These are phyloP conservation scores for Caenorhabditis sp. DNA, from an alignment of 2,888 invertebrate species.

Conservation along the genomic window DNA sequence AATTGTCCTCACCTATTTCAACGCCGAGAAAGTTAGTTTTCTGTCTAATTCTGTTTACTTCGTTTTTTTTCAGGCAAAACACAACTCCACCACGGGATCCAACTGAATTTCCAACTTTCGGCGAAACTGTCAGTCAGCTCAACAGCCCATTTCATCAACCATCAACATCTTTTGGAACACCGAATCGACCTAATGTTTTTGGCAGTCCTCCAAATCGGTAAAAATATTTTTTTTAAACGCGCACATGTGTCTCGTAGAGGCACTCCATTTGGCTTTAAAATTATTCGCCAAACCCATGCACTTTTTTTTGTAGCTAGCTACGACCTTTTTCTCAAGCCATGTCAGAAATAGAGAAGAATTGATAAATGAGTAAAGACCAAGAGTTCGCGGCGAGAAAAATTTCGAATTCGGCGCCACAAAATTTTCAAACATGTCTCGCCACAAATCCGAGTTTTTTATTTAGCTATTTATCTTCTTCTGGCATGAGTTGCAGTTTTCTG, in stretches of 20 bases:
- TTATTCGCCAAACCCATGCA: too few relatives aligned
- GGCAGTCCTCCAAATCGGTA: conserved; percentile 46
- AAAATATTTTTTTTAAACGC: background rate
- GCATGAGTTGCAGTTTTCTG: too few relatives aligned
- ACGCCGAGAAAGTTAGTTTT: conserved; percentile 38
- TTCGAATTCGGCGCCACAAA: too few relatives aligned
- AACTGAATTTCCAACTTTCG: conserved; percentile 52
- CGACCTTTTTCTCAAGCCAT: too few relatives aligned
- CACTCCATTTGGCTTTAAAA: too few relatives aligned
- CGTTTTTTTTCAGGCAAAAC: conserved; percentile 9
- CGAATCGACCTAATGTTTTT: conserved; percentile 43
- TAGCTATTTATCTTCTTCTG: too few relatives aligned
- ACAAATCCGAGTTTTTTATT: too few relatives aligned
- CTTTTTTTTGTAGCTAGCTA: too few relatives aligned
- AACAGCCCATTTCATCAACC: conserved; percentile 22
- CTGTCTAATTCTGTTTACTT: background rate
- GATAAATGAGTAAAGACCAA: too few relatives aligned
- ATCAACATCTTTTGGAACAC: conserved; percentile 4
- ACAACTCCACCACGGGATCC: conserved; percentile 46
- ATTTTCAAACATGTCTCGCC: too few relatives aligned
- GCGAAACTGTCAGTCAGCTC: conserved; percentile 42
- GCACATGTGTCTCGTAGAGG: background rate
- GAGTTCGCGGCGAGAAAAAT: too few relatives aligned
- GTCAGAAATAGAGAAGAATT: too few relatives aligned
- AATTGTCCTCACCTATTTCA: conserved; percentile 38